phyloP scores from a whole-genome alignment of 2,888 invertebrate species.

The Lasioglossum oenotherae region DNA sequence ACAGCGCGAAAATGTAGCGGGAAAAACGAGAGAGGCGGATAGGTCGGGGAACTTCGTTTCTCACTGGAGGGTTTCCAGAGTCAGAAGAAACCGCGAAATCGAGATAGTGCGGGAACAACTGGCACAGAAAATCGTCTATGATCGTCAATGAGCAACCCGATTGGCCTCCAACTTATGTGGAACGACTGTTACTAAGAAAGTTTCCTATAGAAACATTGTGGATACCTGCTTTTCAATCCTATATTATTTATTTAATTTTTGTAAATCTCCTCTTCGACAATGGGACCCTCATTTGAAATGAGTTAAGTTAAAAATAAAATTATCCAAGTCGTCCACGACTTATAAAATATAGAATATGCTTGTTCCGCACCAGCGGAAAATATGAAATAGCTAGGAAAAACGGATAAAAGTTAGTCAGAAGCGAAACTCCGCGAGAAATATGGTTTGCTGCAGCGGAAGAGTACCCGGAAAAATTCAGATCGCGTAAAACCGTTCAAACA shows the following conservation, averaged over 20 bases:
- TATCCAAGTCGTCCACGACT: background rate
- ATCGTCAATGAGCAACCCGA: background rate
- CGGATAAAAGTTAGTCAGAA: background rate
- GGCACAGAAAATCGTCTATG: too few species aligned
- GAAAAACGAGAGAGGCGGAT: background rate
- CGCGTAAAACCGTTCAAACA: background rate
- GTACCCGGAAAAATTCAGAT: background rate
- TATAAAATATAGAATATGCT: background rate
- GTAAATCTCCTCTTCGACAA: background rate
- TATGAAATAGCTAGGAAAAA: background rate
- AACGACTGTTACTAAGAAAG: background rate
- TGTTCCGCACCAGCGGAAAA: background rate
- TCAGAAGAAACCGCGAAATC: constrained; percentile 12
- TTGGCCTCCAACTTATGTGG: background rate
- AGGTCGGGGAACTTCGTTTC: constrained; percentile 15
- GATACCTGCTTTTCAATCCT: background rate
- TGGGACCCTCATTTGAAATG: background rate
- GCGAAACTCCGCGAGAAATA: background rate
- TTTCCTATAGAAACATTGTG: background rate
- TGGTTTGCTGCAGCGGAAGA: background rate
- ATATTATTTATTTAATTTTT: background rate
- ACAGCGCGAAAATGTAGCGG: background rate
- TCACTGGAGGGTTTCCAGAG: background rate
- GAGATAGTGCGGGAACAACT: background rate
- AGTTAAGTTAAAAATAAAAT: background rate